These are phyloP conservation scores for Ferdinandea cuprea DNA, from an alignment of 2,888 invertebrate genomes.

Conservation along the genomic window DNA sequence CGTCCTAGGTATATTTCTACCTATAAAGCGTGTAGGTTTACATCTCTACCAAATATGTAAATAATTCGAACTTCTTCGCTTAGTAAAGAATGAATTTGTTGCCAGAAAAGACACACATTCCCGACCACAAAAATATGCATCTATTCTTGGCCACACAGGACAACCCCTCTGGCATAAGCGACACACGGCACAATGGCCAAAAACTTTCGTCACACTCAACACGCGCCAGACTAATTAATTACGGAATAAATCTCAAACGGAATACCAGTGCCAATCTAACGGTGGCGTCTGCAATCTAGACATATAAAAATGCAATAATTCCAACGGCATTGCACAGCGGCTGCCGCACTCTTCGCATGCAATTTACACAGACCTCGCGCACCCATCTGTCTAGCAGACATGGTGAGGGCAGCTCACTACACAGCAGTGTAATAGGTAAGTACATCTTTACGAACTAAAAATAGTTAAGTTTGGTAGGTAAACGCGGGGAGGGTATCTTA, in stretches of 20 bases:
- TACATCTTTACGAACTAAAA: conserved; percentile 34
- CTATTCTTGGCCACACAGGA: conserved; percentile 21
- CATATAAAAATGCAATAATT: conserved; percentile 72
- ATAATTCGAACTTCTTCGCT: neutral
- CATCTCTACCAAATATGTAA: no score
- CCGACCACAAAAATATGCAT: conserved; percentile 1
- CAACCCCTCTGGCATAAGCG: neutral
- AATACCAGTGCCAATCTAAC: conserved; percentile 72
- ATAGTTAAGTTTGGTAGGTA: conserved; percentile 26
- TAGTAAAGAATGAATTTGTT: neutral
- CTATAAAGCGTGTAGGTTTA: no score
- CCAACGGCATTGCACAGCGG: conserved; percentile 65
- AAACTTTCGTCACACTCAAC: conserved; percentile 72
- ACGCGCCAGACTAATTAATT: conserved; percentile 74
- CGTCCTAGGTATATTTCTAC: no score
- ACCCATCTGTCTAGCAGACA: conserved; percentile 58
- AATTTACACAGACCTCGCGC: conserved; percentile 32
- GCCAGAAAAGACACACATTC: conserved; percentile 12
- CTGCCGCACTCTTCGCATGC: conserved; percentile 57
- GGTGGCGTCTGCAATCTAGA: conserved; percentile 74
- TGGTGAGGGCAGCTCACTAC: conserved; percentile 15
- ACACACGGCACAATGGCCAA: conserved; percentile 33
- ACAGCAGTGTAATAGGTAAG: neutral
- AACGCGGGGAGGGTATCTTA: neutral
- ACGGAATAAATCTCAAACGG: conserved; percentile 66